A percentile compares a stretch with the other conserved stretches of the same genome.
These are phyloP conservation scores for Cosmia trapezina DNA, from an alignment of 2,888 invertebrate species.

Conservation along the genomic window DNA sequence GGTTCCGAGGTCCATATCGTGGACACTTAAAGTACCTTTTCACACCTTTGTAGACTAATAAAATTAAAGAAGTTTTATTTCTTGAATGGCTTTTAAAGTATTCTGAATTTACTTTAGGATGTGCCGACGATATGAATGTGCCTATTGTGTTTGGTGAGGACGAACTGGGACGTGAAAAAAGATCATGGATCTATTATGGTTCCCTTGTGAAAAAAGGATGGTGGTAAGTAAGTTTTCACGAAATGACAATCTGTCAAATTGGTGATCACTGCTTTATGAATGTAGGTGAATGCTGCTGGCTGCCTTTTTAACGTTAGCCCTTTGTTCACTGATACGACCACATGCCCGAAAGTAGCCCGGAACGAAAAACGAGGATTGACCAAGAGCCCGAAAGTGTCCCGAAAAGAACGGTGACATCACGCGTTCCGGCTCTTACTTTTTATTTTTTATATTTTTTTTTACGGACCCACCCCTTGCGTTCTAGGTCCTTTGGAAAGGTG, in stretches of 20 bases:
- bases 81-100: slow-evolving; percentile 52
- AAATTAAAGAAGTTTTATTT: slow-evolving; percentile 54
- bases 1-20: slow-evolving; percentile 26
- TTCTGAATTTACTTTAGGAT: slow-evolving; percentile 40
- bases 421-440: too few relatives aligned
- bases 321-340: too few relatives aligned
- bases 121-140: slow-evolving; percentile 34
- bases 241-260: neutral
- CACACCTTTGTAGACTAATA: slow-evolving; percentile 62
- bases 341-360: too few relatives aligned
- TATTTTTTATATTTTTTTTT: too few relatives aligned
- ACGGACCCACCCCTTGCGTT: too few relatives aligned
- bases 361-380: too few relatives aligned
- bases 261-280: neutral
- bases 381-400: too few relatives aligned
- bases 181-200: too few relatives aligned
- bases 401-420: too few relatives aligned
- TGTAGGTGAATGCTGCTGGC: neutral
- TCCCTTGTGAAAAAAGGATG: too few relatives aligned
- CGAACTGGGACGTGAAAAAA: neutral
- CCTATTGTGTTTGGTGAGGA: slow-evolving; percentile 10
- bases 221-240: too few relatives aligned
- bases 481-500: too few relatives aligned
- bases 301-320: neutral
- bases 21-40: slow-evolving; percentile 55